Conservation (phyloP, 2,113 vertebrate genomes). For the Setophaga coronata region DNA sequence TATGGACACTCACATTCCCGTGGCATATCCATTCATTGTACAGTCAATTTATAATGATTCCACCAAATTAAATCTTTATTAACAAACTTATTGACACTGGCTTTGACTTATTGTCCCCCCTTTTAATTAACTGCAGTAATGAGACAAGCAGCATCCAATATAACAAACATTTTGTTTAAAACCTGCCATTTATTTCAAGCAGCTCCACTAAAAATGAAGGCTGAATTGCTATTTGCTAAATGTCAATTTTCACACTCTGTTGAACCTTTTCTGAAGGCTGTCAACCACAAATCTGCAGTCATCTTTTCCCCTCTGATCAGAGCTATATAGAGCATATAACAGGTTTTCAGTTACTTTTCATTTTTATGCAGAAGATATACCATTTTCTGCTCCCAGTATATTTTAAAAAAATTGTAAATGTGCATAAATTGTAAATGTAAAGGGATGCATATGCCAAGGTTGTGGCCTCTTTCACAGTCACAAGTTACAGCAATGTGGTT, state of each 20-base stretch:
- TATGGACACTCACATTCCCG: not conserved
- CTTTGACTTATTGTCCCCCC: not conserved
- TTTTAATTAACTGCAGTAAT: slow-evolving; percentile 67
- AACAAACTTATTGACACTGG: slow-evolving; percentile 41
- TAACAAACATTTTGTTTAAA: slow-evolving; percentile 33
- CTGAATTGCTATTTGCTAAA: slow-evolving; percentile 37
- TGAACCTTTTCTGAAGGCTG: slow-evolving; percentile 55
- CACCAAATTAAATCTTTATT: slow-evolving; percentile 51
- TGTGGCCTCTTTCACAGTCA: not conserved
- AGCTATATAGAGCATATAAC: not conserved
- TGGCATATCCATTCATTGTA: slow-evolving; percentile 23
- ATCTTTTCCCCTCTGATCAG: slow-evolving; percentile 1
- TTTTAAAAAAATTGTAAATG: not conserved
- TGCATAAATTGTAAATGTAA: not conserved
- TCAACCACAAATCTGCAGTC: slow-evolving; percentile 19
- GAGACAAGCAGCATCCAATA: slow-evolving; percentile 38
- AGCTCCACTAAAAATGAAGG: not conserved
- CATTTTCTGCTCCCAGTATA: not conserved
- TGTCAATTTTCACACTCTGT: slow-evolving; percentile 57
- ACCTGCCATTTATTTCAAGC: not conserved
- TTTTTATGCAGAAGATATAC: slow-evolving; percentile 17
- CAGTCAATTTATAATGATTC: slow-evolving; percentile 52
- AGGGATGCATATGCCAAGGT: not conserved
- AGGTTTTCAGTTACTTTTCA: slow-evolving; percentile 11
- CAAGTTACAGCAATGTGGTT: not conserved